Evolutionary conservation across 2,113 vertebrate genomes (phyloP).

Genomic region (Chaenocephalus aceratus): DNA sequence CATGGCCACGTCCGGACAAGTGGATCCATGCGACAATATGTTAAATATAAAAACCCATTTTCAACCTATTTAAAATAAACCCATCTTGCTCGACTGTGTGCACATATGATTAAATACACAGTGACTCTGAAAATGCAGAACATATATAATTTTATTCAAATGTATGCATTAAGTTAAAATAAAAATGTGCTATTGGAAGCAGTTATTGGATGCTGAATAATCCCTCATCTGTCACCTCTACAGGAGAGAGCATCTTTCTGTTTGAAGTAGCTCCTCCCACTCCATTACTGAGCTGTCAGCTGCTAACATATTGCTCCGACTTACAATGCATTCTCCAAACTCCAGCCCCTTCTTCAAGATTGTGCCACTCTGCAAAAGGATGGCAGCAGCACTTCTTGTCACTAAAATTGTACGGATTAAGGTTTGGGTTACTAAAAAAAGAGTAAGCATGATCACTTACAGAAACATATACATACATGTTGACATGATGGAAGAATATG

Average conservation of each 20-base stretch:
- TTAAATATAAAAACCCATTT: constrained; percentile 15
- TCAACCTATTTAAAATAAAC: constrained; percentile 6
- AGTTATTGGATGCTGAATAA: constrained; percentile 21
- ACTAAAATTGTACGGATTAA: background rate
- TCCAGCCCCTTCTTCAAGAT: background rate
- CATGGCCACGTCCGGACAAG: background rate
- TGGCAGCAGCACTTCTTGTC: background rate
- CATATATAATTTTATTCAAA: constrained; percentile 35
- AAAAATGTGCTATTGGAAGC: constrained; percentile 15
- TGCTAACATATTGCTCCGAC: constrained; percentile 40
- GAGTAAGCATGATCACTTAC: background rate
- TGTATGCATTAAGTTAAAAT: constrained; percentile 22
- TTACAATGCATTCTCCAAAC: constrained; percentile 4
- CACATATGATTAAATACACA: background rate
- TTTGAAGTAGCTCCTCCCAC: background rate
- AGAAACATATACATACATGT: background rate
- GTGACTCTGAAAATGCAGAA: background rate
- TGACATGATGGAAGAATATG: background rate
- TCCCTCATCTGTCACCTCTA: constrained; percentile 10
- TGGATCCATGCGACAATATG: background rate
- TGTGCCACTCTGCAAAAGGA: background rate
- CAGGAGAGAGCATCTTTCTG: constrained; percentile 9
- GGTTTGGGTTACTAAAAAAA: background rate
- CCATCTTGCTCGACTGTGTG: background rate
- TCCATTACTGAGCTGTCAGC: constrained; percentile 17